phyloP scores from a whole-genome alignment of 1,140 invertebrate genomes.

The Aphis craccivora region DNA sequence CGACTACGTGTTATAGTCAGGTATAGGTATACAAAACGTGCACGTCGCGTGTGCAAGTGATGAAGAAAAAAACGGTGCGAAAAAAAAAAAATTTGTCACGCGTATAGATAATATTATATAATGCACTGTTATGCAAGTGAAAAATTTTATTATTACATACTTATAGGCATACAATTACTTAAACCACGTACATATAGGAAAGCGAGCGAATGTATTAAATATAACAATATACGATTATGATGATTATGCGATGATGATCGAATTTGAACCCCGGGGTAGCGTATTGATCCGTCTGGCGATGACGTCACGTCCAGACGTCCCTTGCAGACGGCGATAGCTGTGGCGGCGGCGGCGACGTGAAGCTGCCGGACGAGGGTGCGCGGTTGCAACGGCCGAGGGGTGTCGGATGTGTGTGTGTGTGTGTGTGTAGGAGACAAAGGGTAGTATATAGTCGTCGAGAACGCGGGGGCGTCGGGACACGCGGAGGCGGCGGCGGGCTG shows the following conservation, averaged over 20 bases:
- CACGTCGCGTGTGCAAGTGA: neutral
- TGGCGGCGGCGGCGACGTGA: constrained; percentile 20
- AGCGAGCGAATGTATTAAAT: neutral
- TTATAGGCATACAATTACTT: too few species aligned
- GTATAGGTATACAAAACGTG: too few species aligned
- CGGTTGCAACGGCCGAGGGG: neutral
- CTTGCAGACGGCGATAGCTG: neutral
- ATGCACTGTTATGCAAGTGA: neutral
- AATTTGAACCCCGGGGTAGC: neutral
- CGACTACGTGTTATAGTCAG: neutral
- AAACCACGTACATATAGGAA: too few species aligned
- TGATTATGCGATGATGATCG: neutral
- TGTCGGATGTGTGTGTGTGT: neutral
- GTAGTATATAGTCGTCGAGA: neutral
- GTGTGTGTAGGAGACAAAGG: constrained; percentile 17
- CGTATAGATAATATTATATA: too few species aligned
- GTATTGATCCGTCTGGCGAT: constrained; percentile 57
- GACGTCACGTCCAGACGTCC: constrained; percentile 57
- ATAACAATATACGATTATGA: too few species aligned
- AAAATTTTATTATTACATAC: too few species aligned
- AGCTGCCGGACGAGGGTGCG: constrained; percentile 21
- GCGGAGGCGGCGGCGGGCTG: neutral
- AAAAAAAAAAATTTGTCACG: neutral
- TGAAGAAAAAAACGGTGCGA: neutral
- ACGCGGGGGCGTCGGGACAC: neutral